These are phyloP conservation scores for Dasyurus viverrinus DNA, from an alignment of 2,113 vertebrate genomes.

Conservation along the genomic window DNA sequence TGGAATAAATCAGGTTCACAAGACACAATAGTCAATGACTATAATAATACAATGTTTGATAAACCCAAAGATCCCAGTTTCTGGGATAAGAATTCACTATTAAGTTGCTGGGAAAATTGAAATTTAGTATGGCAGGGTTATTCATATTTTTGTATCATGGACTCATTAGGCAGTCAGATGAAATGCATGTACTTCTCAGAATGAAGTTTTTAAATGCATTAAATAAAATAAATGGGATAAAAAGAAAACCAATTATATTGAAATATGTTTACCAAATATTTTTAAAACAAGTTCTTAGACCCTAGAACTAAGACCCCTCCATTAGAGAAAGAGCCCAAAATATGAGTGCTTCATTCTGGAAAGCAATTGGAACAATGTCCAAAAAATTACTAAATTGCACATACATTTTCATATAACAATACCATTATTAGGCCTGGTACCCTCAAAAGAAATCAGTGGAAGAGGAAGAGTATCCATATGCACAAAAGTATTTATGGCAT, in stretches of 20 bases:
- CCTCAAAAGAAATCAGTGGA: not conserved
- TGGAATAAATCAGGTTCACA: too few species aligned
- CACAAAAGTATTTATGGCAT: not conserved
- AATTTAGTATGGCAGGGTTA: too few species aligned
- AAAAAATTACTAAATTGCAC: not conserved
- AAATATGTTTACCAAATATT: not conserved
- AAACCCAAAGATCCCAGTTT: too few species aligned
- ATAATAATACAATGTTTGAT: too few species aligned
- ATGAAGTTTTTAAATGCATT: not conserved
- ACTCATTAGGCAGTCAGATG: not conserved
- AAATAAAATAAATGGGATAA: not conserved
- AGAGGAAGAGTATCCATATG: not conserved
- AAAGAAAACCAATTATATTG: not conserved
- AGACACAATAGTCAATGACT: too few species aligned
- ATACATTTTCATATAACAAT: not conserved
- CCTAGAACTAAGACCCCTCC: not conserved
- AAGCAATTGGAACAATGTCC: not conserved
- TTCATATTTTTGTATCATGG: not conserved
- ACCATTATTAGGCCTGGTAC: not conserved
- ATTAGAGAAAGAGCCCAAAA: not conserved
- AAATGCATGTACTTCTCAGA: not conserved
- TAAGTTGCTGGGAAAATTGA: too few species aligned
- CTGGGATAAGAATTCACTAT: too few species aligned
- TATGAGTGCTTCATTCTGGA: not conserved
- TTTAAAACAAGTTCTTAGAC: not conserved